Percentiles rank a stretch among this genome's conserved stretches.
phyloP scores from a whole-genome alignment of 2,888 invertebrate species.

The Parnassius orleans region DNA sequence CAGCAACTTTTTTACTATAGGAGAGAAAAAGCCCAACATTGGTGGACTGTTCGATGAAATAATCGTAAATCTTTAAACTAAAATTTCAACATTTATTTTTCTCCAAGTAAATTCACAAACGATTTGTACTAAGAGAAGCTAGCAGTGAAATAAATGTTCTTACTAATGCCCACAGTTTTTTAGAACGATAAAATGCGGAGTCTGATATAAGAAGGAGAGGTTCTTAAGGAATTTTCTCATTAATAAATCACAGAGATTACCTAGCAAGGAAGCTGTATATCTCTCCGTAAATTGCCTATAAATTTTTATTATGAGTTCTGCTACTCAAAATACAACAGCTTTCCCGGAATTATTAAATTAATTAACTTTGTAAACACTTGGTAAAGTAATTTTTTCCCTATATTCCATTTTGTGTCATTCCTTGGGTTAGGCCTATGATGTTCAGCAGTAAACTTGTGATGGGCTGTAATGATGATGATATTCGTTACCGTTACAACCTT shows the following conservation, averaged over 20 bases:
- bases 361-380: too few species aligned
- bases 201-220: constrained; percentile 22
- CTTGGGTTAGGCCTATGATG: too few species aligned
- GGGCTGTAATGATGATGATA: too few species aligned
- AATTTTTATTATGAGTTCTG: constrained; percentile 77
- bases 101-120: not conserved
- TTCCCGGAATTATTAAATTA: constrained; percentile 16
- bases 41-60: too few species aligned
- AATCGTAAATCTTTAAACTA: too few species aligned
- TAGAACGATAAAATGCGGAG: constrained; percentile 24
- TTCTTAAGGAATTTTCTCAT: constrained; percentile 56
- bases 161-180: constrained; percentile 19
- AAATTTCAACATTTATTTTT: not conserved
- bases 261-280: constrained; percentile 61
- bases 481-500: too few species aligned
- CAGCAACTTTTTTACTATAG: too few species aligned
- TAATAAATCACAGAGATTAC: constrained; percentile 66
- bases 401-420: too few species aligned
- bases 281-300: constrained; percentile 73
- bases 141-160: constrained; percentile 10
- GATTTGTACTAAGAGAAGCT: not conserved
- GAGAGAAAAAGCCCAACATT: too few species aligned
- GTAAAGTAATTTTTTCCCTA: too few species aligned
- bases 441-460: too few species aligned
- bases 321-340: constrained; percentile 42